Base-by-base conservation (phyloP, 2,888 invertebrate species). In the Thalpophila matura region DNA sequence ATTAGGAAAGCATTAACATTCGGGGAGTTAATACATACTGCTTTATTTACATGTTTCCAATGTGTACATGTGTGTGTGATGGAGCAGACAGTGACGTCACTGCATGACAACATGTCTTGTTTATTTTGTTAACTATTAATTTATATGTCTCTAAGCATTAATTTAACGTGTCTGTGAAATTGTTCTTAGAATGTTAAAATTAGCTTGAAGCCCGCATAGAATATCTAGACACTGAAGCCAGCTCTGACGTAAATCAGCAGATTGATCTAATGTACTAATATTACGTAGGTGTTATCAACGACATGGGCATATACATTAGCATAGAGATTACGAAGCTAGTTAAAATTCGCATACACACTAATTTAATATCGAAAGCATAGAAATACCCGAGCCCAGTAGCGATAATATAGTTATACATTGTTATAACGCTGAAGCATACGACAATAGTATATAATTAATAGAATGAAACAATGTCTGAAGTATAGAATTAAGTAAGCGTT, bases 361-460 rank as follows among this genome's bases (percentile, higher is more conserved):
- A 91, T 90, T 92, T 91, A 93, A 94, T 94, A 95, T 93, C 89
- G 92, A 94, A 95, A 95, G 95, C 95, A 94, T 93, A 94, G 94
- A 92, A 89, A 91, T 92, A 93, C 94, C 94, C 94, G 94, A 94
- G 94, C 94, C 94, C 94, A 92, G 86, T 93, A 94, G 94, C 94
- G 91, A 89, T 84, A 88, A 89, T 89, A 86, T 84, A 84, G 78
- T 86, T 85, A 87, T 87, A 93, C 89, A 93, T 91, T 91, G 89
- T 93, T 93, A 91, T 89, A 92, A 92, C 92, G 95, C 94, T 90
- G 89, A 95, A 95, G 94, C 94, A 92, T 89, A 95, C 94, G 93
- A 93, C 92, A 93, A 90, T 87, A 92, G 90, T 90, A 92, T 89
- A 94, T 92, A 92, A 88, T 89, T 88, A 90, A 91, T 89, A 91